A percentile compares a stretch with the other conserved stretches of the same genome.
phyloP scores from a whole-genome alignment of 1,140 invertebrate genomes.

The Andrena cerasifolii region DNA sequence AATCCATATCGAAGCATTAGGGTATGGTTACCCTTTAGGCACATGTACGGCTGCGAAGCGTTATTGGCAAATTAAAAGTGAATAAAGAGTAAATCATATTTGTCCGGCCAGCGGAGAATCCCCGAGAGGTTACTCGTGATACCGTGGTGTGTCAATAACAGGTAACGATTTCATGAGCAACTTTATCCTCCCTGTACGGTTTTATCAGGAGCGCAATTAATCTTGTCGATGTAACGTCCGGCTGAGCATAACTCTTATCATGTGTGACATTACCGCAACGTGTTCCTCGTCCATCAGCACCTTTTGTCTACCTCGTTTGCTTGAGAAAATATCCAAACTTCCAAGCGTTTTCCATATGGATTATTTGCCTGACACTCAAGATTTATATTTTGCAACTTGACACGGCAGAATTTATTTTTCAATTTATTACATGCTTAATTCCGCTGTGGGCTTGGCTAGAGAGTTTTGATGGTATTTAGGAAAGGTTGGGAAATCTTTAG shows the following conservation, averaged over 20 bases:
- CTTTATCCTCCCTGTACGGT: constrained; percentile 41
- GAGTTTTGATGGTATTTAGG: no score
- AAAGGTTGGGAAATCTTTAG: no score
- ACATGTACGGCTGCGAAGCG: background rate
- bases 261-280: constrained; percentile 29
- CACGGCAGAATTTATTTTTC: no score
- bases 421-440: no score
- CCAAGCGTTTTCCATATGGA: background rate
- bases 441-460: no score
- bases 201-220: constrained; percentile 60
- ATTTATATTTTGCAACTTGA: no score
- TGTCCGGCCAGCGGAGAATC: constrained; percentile 4
- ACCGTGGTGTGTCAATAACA: constrained; percentile 53
- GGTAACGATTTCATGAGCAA: constrained; percentile 49
- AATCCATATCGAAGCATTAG: background rate
- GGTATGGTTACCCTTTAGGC: background rate
- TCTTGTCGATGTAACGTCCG: constrained; percentile 53
- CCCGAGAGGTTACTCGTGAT: constrained; percentile 34
- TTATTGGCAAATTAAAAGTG: constrained; percentile 8
- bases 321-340: background rate
- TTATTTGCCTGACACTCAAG: no score
- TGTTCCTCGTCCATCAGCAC: constrained; percentile 1
- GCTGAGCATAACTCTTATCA: constrained; percentile 43
- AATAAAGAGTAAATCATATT: constrained; percentile 39
- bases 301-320: background rate